Percentiles rank a stretch among this genome's conserved stretches.
Evolutionary conservation across 2,888 invertebrate species (phyloP).

Genomic region (Sarcophaga carnaria): DNA sequence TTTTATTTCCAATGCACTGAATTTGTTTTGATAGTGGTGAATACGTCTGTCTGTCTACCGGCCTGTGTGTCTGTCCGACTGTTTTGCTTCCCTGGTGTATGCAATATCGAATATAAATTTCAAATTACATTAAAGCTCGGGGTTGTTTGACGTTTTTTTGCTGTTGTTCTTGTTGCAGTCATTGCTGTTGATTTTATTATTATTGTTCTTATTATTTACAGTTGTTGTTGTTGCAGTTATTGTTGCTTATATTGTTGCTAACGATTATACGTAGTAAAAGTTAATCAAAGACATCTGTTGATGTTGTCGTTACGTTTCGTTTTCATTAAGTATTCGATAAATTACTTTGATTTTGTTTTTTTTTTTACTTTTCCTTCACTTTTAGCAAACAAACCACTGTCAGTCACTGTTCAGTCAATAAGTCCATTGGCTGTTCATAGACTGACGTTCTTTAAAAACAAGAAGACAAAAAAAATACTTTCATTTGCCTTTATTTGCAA

Average conservation of each 20-base stretch:
- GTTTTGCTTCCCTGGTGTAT: constrained; percentile 22
- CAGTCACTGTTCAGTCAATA: background rate
- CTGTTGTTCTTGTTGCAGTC: background rate
- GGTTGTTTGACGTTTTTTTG: constrained; percentile 24
- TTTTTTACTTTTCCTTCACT: background rate
- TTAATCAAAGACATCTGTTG: constrained; percentile 67
- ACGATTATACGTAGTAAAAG: constrained; percentile 41
- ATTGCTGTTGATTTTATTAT: constrained; percentile 37
- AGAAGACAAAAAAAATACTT: background rate
- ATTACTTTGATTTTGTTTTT: background rate
- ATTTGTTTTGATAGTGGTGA: background rate
- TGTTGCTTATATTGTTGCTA: constrained; percentile 14
- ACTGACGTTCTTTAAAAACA: no score
- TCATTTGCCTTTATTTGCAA: background rate
- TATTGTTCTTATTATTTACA: constrained; percentile 43
- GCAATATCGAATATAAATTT: constrained; percentile 54
- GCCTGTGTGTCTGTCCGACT: no score
- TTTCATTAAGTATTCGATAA: background rate
- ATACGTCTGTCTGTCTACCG: background rate
- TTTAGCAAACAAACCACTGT: background rate
- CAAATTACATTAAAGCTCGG: constrained; percentile 49
- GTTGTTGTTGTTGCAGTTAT: constrained; percentile 17
- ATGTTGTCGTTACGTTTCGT: constrained; percentile 32
- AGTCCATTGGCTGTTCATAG: background rate
- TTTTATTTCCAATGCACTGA: background rate